Evolutionary conservation across 2,113 vertebrate genomes (phyloP), one percentile per base, ranked within the genome.

Genomic region (Chrysochloris asiatica): DNA sequence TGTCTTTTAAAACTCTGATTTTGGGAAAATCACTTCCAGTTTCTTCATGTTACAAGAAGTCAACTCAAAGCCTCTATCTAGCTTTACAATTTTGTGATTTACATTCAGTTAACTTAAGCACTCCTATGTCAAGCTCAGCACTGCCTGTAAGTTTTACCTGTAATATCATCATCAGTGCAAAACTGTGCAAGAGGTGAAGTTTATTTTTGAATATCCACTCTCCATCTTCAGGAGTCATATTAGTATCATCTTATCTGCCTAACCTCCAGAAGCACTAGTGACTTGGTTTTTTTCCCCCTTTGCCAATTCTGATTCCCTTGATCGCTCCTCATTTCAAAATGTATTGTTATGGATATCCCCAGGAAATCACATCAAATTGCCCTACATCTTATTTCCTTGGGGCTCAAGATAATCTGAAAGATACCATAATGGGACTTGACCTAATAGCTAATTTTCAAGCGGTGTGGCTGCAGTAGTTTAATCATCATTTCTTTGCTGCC

Each of bases 131-230:
- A 87, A 4, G 82, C 88, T 93, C 43, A 75, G 90, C n/a, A 89
- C 89, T 86, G 10, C 82, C 82, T 92, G 77, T 96, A 94, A 91
- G 36, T 82, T 90, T 83, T 83, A 91, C 67, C 26, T 84, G 48
- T 61, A 38, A 80, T 84, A 33, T 26, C 77, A 92, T 88, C 54
- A 93, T 69, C 95, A 69, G 90, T 88, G 89, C 94, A 96, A 94
- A 95, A 93, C 93, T 95, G 92, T 95, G 90, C 92, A 96, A 92
- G 88, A 93, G 93, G 83, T 86, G 41, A 90, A 83, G 52, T 90
- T 86, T 90, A 48, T 85, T 90, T 91, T 73, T 79, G n/a, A 92
- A 43, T 56, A 38, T 43, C 43, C 52, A 28, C 33, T 59, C 77
- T 92, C 61, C 12, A 30, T 2, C 77, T 86, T 75, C 16, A 83